Evolutionary conservation across 2,888 invertebrate genomes (phyloP), one percentile per base, ranked within the genome.

Genomic region (Sphaerophoria rueppellii): DNA sequence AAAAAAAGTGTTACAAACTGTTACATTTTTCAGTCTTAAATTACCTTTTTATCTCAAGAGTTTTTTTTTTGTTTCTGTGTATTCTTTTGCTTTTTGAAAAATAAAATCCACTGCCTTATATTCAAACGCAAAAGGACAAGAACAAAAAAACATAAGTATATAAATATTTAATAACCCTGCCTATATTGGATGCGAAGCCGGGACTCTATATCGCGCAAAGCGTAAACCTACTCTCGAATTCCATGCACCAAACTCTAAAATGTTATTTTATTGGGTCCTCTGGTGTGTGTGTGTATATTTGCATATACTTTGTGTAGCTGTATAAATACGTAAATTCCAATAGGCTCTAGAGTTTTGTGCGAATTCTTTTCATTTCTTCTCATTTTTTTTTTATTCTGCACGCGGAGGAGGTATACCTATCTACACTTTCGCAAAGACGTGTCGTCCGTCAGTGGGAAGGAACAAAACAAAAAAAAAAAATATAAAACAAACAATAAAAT

Each of bases 161-260:
- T 85, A 85, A 85, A 85, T 85, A 85, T 85, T 81, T 85, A 85
- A 85, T 81, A 85, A 81, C 85, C 77, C 73, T 81, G 46, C 58
- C 34, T 52, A 77, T 85, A 85, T 81, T 77, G 73, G 85, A 85
- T 73, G 52, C 11, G 54, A 54, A 40, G 24, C 37, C 14, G 3
- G 72, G 46, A 57, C 57, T 65, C 60, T 11, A n/a, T 6, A 5
- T 12, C 46, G 43, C 7, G 32, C n/a, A n/a, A 24, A 58, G 37
- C 50, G 67, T 24, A 24, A 24, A 60, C 40, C 11, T 7, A 61
- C 60, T 75, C 70, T 80, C 70, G 61, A 73, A 76, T 81, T 81
- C 69, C 63, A 54, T 76, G 81, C 76, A 77, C 85, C 81, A 76
- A 72, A 77, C 81, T 81, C 73, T 85, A 81, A 76, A 85, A 81